Conservation (phyloP, 2,797 vertebrate genomes). For the Macropus fuliginosus region DNA sequence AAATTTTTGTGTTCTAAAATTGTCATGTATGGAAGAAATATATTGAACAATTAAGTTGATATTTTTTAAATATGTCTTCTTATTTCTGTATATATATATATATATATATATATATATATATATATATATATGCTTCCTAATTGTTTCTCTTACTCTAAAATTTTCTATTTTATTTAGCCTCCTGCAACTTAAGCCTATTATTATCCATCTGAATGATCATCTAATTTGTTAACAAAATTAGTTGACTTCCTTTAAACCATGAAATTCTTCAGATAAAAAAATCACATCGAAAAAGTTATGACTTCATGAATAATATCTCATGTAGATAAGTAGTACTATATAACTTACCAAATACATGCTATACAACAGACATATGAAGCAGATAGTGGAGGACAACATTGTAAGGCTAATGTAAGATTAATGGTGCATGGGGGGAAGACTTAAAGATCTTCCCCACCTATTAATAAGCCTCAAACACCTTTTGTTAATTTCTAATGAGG, state of each 20-base stretch:
- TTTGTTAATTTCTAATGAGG: no score
- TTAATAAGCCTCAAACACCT: no score
- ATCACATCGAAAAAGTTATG: neutral
- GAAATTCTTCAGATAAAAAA: constrained; percentile 28
- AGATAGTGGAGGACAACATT: neutral
- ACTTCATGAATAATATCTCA: neutral
- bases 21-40: constrained; percentile 44
- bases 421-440: no score
- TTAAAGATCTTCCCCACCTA: no score
- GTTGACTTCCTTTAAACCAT: neutral
- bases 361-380: neutral
- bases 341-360: neutral
- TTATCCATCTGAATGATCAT: neutral
- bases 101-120: neutral
- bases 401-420: no score
- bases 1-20: constrained; percentile 69
- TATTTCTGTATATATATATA: constrained; percentile 37
- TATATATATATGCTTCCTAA: neutral
- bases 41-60: constrained; percentile 64
- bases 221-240: constrained; percentile 27
- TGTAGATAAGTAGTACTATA: neutral
- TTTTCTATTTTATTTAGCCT: constrained; percentile 9
- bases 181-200: neutral
- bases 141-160: constrained; percentile 45
- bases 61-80: constrained; percentile 50